These are phyloP conservation scores for Neoniphon sammara DNA, from an alignment of 2,797 vertebrate genomes.

Conservation along the genomic window DNA sequence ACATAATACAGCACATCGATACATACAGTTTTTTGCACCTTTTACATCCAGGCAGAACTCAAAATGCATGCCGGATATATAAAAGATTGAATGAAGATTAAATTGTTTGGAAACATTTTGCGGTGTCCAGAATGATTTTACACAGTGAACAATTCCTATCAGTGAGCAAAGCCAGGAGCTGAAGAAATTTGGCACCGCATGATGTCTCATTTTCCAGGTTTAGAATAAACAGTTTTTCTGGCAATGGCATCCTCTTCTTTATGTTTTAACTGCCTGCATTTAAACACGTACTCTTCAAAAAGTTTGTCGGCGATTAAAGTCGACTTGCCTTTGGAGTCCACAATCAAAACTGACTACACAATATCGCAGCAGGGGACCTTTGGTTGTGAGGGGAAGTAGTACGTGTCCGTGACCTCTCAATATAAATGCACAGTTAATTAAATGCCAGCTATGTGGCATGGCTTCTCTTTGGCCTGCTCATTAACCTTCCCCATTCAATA, in stretches of 20 bases:
- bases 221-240: background rate
- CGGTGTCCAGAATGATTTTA: background rate
- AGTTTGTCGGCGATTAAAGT: slow-evolving; percentile 31
- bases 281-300: background rate
- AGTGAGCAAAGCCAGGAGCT: background rate
- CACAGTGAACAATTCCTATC: background rate
- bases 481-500: slow-evolving; percentile 79
- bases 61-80: background rate
- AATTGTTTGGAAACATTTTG: too few relatives aligned
- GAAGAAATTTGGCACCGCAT: background rate
- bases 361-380: slow-evolving; percentile 40
- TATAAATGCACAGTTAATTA: slow-evolving; percentile 71
- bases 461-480: slow-evolving; percentile 68
- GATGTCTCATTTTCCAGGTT: background rate
- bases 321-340: slow-evolving; percentile 22
- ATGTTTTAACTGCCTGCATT: background rate
- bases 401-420: slow-evolving; percentile 51
- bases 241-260: background rate
- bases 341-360: slow-evolving; percentile 28
- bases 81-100: too few relatives aligned
- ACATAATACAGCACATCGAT: background rate
- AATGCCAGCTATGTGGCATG: slow-evolving; percentile 71
- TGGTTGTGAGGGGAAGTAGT: slow-evolving; percentile 26
- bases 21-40: background rate
- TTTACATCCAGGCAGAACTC: background rate